Conservation (phyloP, 1,140 invertebrate species). For the Pentalonia nigronervosa region DNA sequence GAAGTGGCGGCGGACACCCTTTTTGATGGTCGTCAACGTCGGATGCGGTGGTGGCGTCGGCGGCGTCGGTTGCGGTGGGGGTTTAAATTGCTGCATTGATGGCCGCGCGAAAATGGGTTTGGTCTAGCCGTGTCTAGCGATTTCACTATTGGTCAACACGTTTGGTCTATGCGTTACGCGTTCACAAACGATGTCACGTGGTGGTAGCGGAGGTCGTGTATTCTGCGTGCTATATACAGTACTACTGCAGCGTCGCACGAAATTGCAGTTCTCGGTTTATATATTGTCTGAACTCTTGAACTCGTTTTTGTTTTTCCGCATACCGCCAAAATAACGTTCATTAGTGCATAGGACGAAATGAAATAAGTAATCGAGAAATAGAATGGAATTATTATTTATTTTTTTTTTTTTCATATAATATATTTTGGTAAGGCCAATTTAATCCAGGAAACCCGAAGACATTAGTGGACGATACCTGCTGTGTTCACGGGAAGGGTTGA, state of each 20-base stretch:
- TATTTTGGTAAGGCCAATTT: conserved; percentile 36
- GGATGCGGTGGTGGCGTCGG: conserved; percentile 13
- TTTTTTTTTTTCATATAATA: not conserved
- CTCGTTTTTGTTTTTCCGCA: not conserved
- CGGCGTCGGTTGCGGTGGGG: not conserved
- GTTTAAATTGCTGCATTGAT: conserved; percentile 40
- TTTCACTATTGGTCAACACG: conserved; percentile 51
- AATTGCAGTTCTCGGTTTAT: not conserved
- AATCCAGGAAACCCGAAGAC: conserved; percentile 40
- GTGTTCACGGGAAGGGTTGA: not conserved
- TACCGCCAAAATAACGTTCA: not conserved
- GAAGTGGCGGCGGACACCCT: conserved; percentile 30
- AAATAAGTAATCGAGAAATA: not conserved
- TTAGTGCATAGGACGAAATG: not conserved
- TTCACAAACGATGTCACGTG: not conserved
- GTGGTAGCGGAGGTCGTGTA: not conserved
- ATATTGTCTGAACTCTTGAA: not conserved
- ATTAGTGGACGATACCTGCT: conserved; percentile 45
- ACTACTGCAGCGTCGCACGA: not conserved
- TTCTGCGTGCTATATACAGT: not conserved
- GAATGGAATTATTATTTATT: not conserved
- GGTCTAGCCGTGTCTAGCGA: conserved; percentile 43
- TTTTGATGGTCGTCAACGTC: conserved; percentile 29
- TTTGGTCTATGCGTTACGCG: conserved; percentile 16
- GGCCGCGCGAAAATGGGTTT: conserved; percentile 56